These are phyloP conservation scores for Saccopteryx leptura DNA, from an alignment of 2,113 vertebrate species.

Conservation along the genomic window DNA sequence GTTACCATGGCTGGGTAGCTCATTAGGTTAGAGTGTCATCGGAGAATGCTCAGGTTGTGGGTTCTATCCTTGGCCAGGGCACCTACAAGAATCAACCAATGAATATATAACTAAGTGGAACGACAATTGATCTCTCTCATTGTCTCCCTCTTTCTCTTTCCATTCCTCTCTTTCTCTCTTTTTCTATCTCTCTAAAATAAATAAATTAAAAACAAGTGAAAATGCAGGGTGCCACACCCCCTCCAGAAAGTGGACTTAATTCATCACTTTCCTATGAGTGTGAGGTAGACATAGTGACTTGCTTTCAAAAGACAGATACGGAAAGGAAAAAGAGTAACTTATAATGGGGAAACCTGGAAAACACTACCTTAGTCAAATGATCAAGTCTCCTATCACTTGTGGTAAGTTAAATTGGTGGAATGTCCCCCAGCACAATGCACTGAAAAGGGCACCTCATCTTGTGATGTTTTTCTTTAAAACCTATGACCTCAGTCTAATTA, in stretches of 20 bases:
- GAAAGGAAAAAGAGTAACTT: background rate
- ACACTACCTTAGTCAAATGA: background rate
- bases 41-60: no score
- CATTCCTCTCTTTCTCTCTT: no score
- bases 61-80: no score
- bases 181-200: no score
- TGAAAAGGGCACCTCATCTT: background rate
- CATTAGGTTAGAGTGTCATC: no score
- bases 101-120: no score
- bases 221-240: background rate
- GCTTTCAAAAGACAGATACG: background rate
- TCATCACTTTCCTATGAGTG: background rate
- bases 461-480: background rate
- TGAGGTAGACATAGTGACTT: background rate
- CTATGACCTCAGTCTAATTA: background rate
- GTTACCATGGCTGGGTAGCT: no score
- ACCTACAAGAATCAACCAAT: no score
- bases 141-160: no score
- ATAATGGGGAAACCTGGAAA: background rate
- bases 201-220: background rate
- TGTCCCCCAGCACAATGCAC: accelerated
- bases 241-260: background rate
- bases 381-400: background rate
- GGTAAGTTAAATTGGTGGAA: background rate
- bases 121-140: no score